Conservation (phyloP, 2,113 vertebrate genomes). For the Bubo scandiacus region DNA sequence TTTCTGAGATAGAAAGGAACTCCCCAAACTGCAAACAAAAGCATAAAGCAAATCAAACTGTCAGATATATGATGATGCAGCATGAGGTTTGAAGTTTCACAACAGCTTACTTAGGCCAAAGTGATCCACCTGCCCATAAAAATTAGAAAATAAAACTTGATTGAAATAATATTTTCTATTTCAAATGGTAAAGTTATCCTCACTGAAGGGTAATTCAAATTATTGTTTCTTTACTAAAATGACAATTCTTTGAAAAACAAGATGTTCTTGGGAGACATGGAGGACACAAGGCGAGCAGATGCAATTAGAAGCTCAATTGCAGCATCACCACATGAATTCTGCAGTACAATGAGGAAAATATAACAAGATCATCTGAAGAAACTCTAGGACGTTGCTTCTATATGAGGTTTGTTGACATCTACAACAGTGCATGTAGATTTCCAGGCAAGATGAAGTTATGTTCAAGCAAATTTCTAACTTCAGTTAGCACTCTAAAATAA, state of each 20-base stretch:
- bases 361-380: neutral
- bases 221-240: neutral
- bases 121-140: neutral
- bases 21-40: neutral
- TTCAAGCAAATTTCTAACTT: neutral
- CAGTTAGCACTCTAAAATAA: neutral
- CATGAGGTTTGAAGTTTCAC: neutral
- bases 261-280: neutral
- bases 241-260: neutral
- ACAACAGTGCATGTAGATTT: neutral
- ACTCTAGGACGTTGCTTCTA: neutral
- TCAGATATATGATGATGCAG: neutral
- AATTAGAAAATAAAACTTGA: neutral
- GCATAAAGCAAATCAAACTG: neutral
- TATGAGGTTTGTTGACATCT: neutral
- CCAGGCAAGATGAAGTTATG: neutral
- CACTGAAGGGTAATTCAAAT: neutral
- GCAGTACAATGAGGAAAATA: neutral
- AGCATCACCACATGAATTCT: neutral
- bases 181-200: neutral
- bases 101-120: neutral
- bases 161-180: neutral
- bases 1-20: neutral
- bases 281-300: neutral
- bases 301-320: neutral